Conservation (phyloP, 2,888 invertebrate genomes). For the Dasypolia templi region DNA sequence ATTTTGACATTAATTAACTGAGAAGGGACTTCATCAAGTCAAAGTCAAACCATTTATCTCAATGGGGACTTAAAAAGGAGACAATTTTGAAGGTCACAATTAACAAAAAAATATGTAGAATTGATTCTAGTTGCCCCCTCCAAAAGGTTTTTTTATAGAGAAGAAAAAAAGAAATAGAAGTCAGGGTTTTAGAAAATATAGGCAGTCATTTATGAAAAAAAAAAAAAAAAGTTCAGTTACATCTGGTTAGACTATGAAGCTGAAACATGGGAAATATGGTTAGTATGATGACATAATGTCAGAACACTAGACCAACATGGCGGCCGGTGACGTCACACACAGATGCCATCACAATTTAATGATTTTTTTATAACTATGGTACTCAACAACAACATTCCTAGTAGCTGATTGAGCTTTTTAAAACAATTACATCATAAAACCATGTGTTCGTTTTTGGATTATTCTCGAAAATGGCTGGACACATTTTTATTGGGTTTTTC, state of each 20-base stretch:
- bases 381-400: constrained; percentile 29
- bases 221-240: neutral
- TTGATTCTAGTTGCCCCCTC: no score
- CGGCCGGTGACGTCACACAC: constrained; percentile 51
- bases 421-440: constrained; percentile 36
- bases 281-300: constrained; percentile 29
- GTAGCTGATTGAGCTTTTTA: constrained; percentile 6
- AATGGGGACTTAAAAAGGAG: no score
- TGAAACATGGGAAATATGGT: constrained; percentile 2
- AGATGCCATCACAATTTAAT: constrained; percentile 58
- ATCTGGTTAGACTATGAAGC: constrained; percentile 13
- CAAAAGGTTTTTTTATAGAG: no score
- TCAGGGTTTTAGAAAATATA: neutral
- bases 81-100: no score
- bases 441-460: constrained; percentile 19
- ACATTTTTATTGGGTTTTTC: neutral
- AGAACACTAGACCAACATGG: constrained; percentile 50
- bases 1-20: neutral
- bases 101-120: no score
- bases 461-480: constrained; percentile 13
- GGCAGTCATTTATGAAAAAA: neutral
- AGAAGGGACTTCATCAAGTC: neutral
- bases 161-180: no score
- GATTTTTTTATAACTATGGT: constrained; percentile 27
- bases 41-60: no score